Evolutionary conservation across 37 sponge, comb jelly and placozoan genomes (phyloP), one percentile per base, ranked within the genome.

Genomic region (Ianthella basta): DNA sequence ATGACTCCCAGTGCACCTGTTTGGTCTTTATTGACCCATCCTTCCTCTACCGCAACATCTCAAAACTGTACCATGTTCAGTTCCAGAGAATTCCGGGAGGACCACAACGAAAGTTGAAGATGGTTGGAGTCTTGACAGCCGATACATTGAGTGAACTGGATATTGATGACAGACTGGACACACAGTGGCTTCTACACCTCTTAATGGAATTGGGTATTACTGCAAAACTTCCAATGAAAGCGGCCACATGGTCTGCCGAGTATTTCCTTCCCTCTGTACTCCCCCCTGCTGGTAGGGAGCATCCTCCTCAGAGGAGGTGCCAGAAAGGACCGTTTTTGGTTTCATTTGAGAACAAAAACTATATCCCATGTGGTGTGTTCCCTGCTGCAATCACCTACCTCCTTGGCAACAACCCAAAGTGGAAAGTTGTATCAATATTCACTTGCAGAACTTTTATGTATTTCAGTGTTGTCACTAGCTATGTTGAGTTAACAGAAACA

Each of bases 301-400:
- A 1, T 18, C 34, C 33, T 69, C 34, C 34, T 6, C 27, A 69
- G 34, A 13, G 70, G 70, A 32, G 18, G 18, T 34, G 18, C 6
- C 19, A 18, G 34, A 34, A 30, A 18, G 34, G 34, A 69, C 34
- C 34, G 4, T 18, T 69, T 32, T 15, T 35, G 19, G 34, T 69
- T 69, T 69, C 70, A 30, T 69, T 69, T 35, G 27, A 69, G 4
- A 35, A 69, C 35, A 69, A 33, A 33, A 69, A 69, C 70, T 69
- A 69, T 33, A 69, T 69, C 34, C 70, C 70, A 34, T 69, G 70
- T 69, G 70, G 70, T 34, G 70, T 69, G 70, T 69, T 69, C 70
- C 70, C 70, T 13, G 35, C 70, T 18, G 33, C 34, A 30, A 35
- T 69, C 34, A 69, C 70, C 6, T 32, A 69, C 33, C 70, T 69